Evolutionary conservation across 2,113 vertebrate species (phyloP), one percentile per base, ranked within the genome.

Genomic region (Indicator maculatus): DNA sequence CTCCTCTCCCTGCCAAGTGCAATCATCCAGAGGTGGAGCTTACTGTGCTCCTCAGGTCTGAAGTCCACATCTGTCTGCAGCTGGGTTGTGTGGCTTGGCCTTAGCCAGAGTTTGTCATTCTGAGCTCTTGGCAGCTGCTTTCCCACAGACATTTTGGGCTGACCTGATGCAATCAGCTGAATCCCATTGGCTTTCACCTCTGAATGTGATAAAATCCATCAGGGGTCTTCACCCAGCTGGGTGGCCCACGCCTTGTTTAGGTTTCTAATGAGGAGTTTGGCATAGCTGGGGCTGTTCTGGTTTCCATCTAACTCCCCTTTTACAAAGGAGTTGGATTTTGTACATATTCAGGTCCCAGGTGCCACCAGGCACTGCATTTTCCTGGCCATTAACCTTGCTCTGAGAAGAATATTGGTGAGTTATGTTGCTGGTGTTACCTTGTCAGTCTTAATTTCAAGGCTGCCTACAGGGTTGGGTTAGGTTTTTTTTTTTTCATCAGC

Each of bases 401-500:
- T 47, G 74, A 65, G 87, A 60, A 11, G 55, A 76, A 80, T 39
- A 59, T 67, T 15, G 23, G 12, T 24, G 69, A 38, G 74, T 95
- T 71, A 60, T 86, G 72, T 74, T 93, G 71, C 75, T 93, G 82
- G 9, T 59, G 58, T 67, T 93, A 66, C 93, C 79, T 69, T 83
- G 75, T 91, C 93, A 83, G 64, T 91, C 85, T 66, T 80, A 30
- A 92, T 91, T 79, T 77, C 79, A 77, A 83, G 65, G 75, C 89
- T 71, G 89, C 79, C 76, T 20, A 6, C 44, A 1, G 3, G 47
- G 27, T 18, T 59, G 31, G 56, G 30, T 56, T 27, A 27, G 45
- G 47, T 23, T 11, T 50, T 56, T 28, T 26, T 31, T 59, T 59
- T 53, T 92, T 80, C 77, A 83, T 80, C 82, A 92, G 87, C 36